A percentile compares a stretch with the other conserved stretches of the same genome.
phyloP scores from a whole-genome alignment of 2,113 vertebrate species.

The Montifringilla adamsi region DNA sequence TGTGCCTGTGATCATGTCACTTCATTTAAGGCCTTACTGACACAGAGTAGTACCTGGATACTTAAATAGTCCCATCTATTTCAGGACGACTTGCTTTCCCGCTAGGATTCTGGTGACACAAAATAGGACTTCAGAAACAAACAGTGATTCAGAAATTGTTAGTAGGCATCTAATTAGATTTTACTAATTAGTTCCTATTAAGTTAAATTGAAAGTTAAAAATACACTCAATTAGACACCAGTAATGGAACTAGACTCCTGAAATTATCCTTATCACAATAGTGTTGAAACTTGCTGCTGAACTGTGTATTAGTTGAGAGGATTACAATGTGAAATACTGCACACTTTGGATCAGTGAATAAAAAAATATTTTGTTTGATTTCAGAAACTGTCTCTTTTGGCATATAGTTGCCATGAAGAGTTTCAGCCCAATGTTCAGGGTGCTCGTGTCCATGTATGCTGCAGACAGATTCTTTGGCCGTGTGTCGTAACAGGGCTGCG shows the following conservation, averaged over 20 bases:
- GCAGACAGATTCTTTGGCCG: neutral
- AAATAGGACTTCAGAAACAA: neutral
- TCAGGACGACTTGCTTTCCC: neutral
- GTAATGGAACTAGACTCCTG: neutral
- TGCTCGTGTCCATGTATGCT: neutral
- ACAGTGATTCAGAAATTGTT: neutral
- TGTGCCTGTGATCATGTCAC: neutral
- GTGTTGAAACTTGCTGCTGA: neutral
- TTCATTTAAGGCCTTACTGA: neutral
- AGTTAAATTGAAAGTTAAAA: constrained; percentile 6
- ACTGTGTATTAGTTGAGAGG: neutral
- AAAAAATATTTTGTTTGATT: neutral
- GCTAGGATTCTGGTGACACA: neutral
- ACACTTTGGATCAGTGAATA: neutral
- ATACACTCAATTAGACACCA: neutral
- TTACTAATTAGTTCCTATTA: neutral
- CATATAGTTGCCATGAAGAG: neutral
- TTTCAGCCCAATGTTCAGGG: neutral
- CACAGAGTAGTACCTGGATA: neutral
- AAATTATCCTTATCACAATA: neutral
- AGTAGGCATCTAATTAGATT: neutral
- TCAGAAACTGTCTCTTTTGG: neutral
- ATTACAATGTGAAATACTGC: neutral
- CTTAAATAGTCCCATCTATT: neutral
- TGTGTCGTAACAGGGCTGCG: neutral